Base-by-base conservation (phyloP, 2,113 vertebrate species). In the Montifringilla adamsi region DNA sequence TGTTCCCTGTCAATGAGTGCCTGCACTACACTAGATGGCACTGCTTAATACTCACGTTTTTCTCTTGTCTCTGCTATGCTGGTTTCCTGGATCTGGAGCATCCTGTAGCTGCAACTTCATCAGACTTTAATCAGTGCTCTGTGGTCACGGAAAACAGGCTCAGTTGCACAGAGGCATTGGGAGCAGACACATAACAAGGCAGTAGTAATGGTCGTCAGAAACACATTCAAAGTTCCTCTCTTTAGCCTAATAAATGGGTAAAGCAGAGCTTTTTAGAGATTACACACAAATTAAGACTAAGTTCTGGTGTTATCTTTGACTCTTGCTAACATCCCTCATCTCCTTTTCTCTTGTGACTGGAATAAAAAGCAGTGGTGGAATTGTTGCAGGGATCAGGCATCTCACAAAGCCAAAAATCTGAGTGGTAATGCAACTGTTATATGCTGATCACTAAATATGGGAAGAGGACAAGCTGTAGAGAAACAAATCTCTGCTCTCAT, bases 21-120 rank as follows among this genome's bases (percentile, higher is more conserved):
- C 73, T 63, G 56, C 91, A 18, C 87, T 84, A 84, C 95, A 66
- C 96, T 96, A 96, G 93, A 41, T 96, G 96, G 94, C 94, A 95
- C 94, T 96, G 93, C 93, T 85, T 79, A 85, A 91, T 95, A 66
- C 94, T 91, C 66, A 44, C 84, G 70, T 87, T 93, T 84, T 55
- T 20, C 43, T 84, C 76, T 47, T 73, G 59, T 31, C 55, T 67
- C 64, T 43, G 28, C 77, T 52, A 0, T 7, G 33, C 20, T 52
- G 3, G 2, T 2, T 88, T n/a, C 53, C 56, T 68, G 66, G 28
- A 64, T 56, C 46, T 60, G n/a, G 62, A 91, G 74, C 62, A 59
- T 82, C 84, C 49, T 55, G 18, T 14, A 87, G 60, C 73, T 62
- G 91, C 62, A 37, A 3, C 27, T 76, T 58, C 69, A 10, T 60